Percentiles rank a stretch among this genome's conserved stretches.
phyloP scores from a whole-genome alignment of 2,888 invertebrate genomes.

The Xestia xanthographa region DNA sequence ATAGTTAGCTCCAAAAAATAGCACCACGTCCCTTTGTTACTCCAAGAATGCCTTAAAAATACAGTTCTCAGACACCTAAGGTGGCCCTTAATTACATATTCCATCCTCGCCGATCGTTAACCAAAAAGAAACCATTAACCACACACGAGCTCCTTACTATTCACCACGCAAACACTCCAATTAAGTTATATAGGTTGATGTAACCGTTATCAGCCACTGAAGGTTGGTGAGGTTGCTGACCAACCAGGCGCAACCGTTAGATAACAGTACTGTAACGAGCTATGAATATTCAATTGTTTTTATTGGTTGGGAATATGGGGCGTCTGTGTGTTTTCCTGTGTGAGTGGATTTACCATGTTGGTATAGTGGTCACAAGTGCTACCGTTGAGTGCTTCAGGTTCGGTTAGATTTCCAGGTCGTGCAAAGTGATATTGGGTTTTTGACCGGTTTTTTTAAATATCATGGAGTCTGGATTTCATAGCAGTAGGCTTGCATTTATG shows the following conservation, averaged over 20 bases:
- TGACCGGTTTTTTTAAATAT: too few relatives aligned
- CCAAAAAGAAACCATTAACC: constrained; percentile 32
- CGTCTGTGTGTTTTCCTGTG: constrained; percentile 28
- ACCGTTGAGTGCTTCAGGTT: too few relatives aligned
- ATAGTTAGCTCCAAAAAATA: too few relatives aligned
- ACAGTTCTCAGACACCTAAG: constrained; percentile 4
- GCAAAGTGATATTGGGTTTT: too few relatives aligned
- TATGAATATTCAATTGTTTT: constrained; percentile 50
- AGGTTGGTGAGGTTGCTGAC: constrained; percentile 54
- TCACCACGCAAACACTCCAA: constrained; percentile 40
- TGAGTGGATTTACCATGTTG: background rate
- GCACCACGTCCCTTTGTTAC: background rate
- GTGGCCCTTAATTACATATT: constrained; percentile 38
- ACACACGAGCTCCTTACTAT: constrained; percentile 17
- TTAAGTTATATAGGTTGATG: constrained; percentile 54
- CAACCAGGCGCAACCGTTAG: constrained; percentile 45
- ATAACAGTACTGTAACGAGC: constrained; percentile 30
- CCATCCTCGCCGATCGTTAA: constrained; percentile 26
- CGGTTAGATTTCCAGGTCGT: too few relatives aligned
- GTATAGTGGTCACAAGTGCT: too few relatives aligned
- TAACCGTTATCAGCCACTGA: constrained; percentile 51
- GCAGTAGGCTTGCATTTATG: too few relatives aligned
- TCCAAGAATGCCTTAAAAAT: background rate
- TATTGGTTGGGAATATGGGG: constrained; percentile 23
- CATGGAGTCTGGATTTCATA: too few relatives aligned